Evolutionary conservation across 2,888 invertebrate genomes (phyloP).

Genomic region (Melipona bicolor): DNA sequence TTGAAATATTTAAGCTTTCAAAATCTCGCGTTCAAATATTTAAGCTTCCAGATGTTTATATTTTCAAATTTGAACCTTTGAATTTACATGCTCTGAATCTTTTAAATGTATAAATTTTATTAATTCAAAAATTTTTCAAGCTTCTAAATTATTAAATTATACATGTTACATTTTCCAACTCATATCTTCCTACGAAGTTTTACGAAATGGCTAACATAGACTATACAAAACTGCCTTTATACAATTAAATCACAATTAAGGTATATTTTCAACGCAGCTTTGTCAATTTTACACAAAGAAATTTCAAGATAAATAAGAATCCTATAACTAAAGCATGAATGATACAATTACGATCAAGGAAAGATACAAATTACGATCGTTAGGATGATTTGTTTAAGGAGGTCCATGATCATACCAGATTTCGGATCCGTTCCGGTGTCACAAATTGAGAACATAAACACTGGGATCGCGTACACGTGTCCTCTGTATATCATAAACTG

Average conservation of each 20-base stretch:
- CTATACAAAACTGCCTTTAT: not conserved
- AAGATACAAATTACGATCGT: not conserved
- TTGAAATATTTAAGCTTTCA: not conserved
- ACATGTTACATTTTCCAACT: not conserved
- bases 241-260: not conserved
- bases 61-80: not conserved
- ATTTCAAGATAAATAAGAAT: not conserved
- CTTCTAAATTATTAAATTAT: not conserved
- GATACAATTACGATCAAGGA: not conserved
- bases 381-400: not conserved
- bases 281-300: not conserved
- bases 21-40: not conserved
- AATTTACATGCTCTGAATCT: not conserved
- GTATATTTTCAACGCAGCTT: not conserved
- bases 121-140: not conserved
- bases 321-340: not conserved
- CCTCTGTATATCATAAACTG: conserved; percentile 70
- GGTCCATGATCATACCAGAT: conserved; percentile 37
- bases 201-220: not conserved
- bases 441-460: conserved; percentile 73
- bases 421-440: conserved; percentile 57
- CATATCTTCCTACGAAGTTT: not conserved
- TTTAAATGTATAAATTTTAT: too few relatives aligned
- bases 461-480: conserved; percentile 75
- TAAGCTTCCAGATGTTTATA: not conserved